Conservation (phyloP, 2,113 vertebrate genomes). For the human region GRCh38 chr18:76174001-76174500, state of each 20-base stretch:
- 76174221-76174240: accelerated
- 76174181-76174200: neutral
- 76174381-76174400: neutral
- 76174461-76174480: neutral
- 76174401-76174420: neutral
- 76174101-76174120: neutral
- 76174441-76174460: neutral
- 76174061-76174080: neutral
- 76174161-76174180: neutral
- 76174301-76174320: neutral
- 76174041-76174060: neutral
- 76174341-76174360: accelerated
- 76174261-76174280: accelerated
- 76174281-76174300: too few relatives aligned
- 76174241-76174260: accelerated
- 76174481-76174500: neutral
- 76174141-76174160: neutral
- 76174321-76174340: neutral
- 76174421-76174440: neutral
- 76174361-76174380: neutral
- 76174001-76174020: neutral
- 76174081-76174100: accelerated
- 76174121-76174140: neutral
- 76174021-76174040: neutral
- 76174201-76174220: accelerated